A percentile compares a stretch with the other conserved stretches of the same genome.
Conservation (phyloP, 2,113 vertebrate genomes). For the Ceyx cyanopectus region DNA sequence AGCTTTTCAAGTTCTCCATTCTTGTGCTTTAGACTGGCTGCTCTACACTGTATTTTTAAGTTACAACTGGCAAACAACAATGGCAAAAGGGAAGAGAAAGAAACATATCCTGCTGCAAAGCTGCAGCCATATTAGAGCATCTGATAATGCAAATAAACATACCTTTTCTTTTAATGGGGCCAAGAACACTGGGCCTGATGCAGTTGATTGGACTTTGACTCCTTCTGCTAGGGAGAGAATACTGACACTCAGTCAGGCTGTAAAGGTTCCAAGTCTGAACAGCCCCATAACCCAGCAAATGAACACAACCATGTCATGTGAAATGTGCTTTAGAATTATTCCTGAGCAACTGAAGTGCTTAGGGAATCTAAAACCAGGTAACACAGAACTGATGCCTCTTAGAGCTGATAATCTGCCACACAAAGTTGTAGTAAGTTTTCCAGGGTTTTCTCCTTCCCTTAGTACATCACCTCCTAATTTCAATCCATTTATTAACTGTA, state of each 20-base stretch:
- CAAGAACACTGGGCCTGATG: conserved; percentile 94
- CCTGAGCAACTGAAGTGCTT: neutral
- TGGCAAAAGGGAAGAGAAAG: neutral
- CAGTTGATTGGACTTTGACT: conserved; percentile 97
- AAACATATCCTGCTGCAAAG: neutral
- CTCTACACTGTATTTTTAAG: neutral
- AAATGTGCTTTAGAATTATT: neutral
- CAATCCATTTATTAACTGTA: neutral
- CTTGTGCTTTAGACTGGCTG: neutral
- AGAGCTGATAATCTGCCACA: neutral
- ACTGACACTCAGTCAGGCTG: neutral
- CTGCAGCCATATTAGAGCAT: neutral
- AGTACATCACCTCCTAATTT: neutral
- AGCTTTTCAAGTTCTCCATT: neutral
- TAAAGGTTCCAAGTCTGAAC: neutral
- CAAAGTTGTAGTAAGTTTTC: accelerated
- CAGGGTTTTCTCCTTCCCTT: neutral
- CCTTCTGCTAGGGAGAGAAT: conserved; percentile 81
- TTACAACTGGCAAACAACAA: neutral
- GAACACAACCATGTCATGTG: neutral
- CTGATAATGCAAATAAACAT: neutral
- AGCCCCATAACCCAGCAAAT: neutral
- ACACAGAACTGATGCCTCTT: neutral
- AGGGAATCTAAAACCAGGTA: neutral
- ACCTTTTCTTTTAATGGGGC: conserved; percentile 97